Percentiles rank a stretch among this genome's conserved stretches.
Evolutionary conservation across 2,888 invertebrate species (phyloP).

Genomic region (Sinotaia quadrata): DNA sequence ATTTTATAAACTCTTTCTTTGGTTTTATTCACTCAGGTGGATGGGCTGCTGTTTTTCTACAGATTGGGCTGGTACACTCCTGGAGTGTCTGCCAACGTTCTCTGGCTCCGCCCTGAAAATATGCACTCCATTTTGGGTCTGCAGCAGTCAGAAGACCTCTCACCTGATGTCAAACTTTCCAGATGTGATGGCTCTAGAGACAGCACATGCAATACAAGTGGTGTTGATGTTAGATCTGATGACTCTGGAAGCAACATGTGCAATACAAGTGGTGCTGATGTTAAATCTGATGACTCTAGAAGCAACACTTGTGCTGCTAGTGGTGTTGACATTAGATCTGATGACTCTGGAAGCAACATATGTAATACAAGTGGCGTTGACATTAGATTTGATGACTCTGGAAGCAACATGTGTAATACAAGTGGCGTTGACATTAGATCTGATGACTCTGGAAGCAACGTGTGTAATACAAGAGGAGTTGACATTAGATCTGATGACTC

Average conservation of each 20-base stretch:
- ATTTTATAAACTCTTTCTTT: too few relatives aligned
- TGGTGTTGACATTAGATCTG: too few relatives aligned
- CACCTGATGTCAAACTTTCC: neutral
- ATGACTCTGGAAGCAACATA: too few relatives aligned
- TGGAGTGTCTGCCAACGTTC: constrained; percentile 16
- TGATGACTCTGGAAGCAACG: too few relatives aligned
- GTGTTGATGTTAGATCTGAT: neutral
- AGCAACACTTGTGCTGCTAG: too few relatives aligned
- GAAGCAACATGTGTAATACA: too few relatives aligned
- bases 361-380: too few relatives aligned
- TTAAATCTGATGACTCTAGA: neutral
- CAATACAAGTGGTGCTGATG: neutral
- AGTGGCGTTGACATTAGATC: too few relatives aligned
- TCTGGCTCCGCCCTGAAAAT: constrained; percentile 32
- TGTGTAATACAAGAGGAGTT: too few relatives aligned
- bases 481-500: too few relatives aligned
- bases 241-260: neutral
- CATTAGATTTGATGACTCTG: too few relatives aligned
- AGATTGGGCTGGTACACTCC: constrained; percentile 20
- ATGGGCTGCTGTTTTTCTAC: constrained; percentile 35
- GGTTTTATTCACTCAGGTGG: too few relatives aligned
- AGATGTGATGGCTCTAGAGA: neutral
- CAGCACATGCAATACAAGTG: neutral
- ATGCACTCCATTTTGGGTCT: constrained; percentile 33
- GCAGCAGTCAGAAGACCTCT: constrained; percentile 23